Base-by-base conservation (phyloP, 2,113 vertebrate genomes). In the Chloropsis cyanopogon region DNA sequence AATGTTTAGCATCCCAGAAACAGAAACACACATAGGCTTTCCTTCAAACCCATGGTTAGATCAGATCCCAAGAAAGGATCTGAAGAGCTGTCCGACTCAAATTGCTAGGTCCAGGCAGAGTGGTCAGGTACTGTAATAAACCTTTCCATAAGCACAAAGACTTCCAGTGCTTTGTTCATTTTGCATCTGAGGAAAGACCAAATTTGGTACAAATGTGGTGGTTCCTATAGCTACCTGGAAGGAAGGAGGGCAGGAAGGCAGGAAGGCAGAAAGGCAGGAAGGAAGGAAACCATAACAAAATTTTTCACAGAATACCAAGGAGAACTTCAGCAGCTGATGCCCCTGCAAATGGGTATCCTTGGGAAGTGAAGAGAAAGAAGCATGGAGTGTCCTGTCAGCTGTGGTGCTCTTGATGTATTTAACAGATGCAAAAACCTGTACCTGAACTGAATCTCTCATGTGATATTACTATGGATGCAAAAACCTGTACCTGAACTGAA, bases 91-190 rank as follows among this genome's bases (percentile, higher is more conserved):
- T 35, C 17, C 73, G 54, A 18, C 72, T 20, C 12, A 6, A n/a
- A 56, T 8, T 4, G 7, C 21, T 68, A 11, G 7, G 2, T n/a
- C n/a, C 26, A 64, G 61, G n/a, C 15, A 57, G 42, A 60, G 16
- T 22, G 23, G 33, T 35, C 2, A 0, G 14, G 11, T 42, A 33
- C 22, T 9, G 23, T 57, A 8, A 54, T 2, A 5, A 77, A 65
- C 7, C 8, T 42, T 71, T 81, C 10, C 20, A 33, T 17, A 10
- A 4, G 6, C 21, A 71, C 21, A 54, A 37, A 52, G 33, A 12
- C 75, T 78, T 63, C 19, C 24, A 70, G 28, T 3, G 8, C 2
- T 75, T 70, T 39, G 10, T 25, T 29, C 4, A 2, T 66, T 81
- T 41, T 65, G 21, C 4, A 52, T 59, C 46, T 60, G 47, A 44